These are phyloP conservation scores for Rotaria sp. DNA, from an alignment of 2,888 invertebrate species.

Conservation along the genomic window DNA sequence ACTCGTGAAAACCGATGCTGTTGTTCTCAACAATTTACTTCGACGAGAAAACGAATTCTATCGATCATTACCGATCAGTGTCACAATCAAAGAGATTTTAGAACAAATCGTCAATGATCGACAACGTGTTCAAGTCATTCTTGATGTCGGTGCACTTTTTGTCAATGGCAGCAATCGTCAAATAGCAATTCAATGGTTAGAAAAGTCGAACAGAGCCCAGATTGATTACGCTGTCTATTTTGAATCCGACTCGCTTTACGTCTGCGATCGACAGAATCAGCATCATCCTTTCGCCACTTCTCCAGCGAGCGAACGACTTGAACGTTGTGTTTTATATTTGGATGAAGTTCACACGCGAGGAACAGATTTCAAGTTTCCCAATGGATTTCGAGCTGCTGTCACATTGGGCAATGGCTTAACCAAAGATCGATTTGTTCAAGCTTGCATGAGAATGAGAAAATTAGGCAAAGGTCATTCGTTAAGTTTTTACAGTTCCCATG, in stretches of 20 bases:
- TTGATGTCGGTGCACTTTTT: background rate
- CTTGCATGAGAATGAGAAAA: background rate
- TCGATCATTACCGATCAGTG: background rate
- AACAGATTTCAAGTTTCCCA: background rate
- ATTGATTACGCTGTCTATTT: background rate
- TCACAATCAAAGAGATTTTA: background rate
- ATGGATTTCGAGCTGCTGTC: background rate
- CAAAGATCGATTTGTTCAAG: background rate
- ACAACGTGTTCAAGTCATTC: background rate
- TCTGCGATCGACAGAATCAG: background rate
- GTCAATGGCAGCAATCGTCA: background rate
- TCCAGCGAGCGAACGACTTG: background rate
- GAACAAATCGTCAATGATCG: background rate
- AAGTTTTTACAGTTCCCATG: background rate
- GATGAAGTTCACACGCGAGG: background rate
- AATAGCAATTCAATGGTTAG: background rate
- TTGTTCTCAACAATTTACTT: background rate
- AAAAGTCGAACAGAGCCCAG: background rate
- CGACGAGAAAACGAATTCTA: background rate
- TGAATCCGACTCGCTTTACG: background rate
- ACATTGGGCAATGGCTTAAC: background rate
- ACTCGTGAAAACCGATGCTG: background rate
- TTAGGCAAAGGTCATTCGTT: background rate
- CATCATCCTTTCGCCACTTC: background rate
- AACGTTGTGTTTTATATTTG: background rate